Conservation (phyloP, 2,888 invertebrate species). For the Diaprepes abbreviatus region DNA sequence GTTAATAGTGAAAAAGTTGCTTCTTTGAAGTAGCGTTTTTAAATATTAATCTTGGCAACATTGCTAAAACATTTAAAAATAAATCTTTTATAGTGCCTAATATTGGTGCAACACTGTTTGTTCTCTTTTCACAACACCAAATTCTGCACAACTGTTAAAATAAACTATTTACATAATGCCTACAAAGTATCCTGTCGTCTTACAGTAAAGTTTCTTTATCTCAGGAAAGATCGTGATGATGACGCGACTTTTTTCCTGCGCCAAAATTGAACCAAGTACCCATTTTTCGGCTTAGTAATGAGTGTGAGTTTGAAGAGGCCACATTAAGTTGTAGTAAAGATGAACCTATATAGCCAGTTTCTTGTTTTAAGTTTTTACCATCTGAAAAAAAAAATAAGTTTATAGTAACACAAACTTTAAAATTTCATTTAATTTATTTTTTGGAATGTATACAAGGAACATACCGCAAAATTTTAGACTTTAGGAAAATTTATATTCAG, state of each 20-base stretch:
- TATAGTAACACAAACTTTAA: background rate
- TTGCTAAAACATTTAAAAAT: no score
- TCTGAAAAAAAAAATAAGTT: constrained; percentile 54
- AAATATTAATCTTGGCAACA: no score
- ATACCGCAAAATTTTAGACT: no score
- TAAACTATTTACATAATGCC: background rate
- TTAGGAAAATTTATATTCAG: no score
- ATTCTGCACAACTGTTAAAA: background rate
- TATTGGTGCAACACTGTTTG: no score
- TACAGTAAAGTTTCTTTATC: constrained; percentile 70
- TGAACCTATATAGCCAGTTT: constrained; percentile 68
- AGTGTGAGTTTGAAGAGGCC: constrained; percentile 64
- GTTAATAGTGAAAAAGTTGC: no score
- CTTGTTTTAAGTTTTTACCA: constrained; percentile 69
- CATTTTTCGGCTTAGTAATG: constrained; percentile 69
- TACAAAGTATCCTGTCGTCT: constrained; percentile 41
- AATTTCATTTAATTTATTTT: background rate
- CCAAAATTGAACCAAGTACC: constrained; percentile 74
- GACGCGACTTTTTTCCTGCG: constrained; percentile 70
- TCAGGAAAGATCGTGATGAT: constrained; percentile 68
- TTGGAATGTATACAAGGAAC: background rate
- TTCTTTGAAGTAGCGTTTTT: no score
- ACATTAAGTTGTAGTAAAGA: constrained; percentile 65
- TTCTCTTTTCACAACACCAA: background rate
- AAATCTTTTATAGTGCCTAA: no score